Evolutionary conservation across 2,113 vertebrate species (phyloP).

Genomic region (Camelus dromedarius): DNA sequence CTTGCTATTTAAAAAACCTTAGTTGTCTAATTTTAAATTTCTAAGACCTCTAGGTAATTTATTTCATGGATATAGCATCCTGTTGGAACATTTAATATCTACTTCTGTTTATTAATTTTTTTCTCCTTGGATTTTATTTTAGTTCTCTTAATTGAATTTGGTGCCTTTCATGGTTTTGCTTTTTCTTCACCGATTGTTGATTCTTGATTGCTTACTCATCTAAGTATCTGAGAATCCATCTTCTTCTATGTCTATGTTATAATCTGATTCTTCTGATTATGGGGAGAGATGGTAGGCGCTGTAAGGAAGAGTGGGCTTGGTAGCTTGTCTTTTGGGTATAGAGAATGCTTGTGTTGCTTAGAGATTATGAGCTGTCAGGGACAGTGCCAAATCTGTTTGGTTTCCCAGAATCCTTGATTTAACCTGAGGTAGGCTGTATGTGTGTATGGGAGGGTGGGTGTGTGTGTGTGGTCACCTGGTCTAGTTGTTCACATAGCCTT

Average conservation of each 20-base stretch:
- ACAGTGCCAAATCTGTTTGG: neutral
- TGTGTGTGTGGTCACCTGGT: neutral
- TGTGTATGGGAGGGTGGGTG: too few species aligned
- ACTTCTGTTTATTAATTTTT: neutral
- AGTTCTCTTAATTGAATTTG: neutral
- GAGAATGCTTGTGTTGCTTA: neutral
- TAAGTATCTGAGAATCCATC: neutral
- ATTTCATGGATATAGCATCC: neutral
- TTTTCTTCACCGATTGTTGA: neutral
- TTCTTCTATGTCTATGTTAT: neutral
- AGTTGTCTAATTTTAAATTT: neutral
- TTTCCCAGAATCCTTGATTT: conserved; percentile 14
- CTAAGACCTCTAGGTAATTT: neutral
- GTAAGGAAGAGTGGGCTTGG: neutral
- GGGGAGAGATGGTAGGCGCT: neutral
- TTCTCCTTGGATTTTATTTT: neutral
- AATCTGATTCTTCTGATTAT: conserved; percentile 42
- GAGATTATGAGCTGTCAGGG: neutral
- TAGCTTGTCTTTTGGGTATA: neutral
- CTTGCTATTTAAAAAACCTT: neutral
- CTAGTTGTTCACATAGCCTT: conserved; percentile 1
- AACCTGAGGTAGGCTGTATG: neutral
- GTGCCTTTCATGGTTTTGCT: conserved; percentile 8
- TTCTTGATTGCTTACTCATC: neutral
- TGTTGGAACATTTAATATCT: neutral